A percentile compares a stretch with the other conserved stretches of the same genome.
Conservation (phyloP, 2,888 invertebrate species). For the Tachystola acroxantha region DNA sequence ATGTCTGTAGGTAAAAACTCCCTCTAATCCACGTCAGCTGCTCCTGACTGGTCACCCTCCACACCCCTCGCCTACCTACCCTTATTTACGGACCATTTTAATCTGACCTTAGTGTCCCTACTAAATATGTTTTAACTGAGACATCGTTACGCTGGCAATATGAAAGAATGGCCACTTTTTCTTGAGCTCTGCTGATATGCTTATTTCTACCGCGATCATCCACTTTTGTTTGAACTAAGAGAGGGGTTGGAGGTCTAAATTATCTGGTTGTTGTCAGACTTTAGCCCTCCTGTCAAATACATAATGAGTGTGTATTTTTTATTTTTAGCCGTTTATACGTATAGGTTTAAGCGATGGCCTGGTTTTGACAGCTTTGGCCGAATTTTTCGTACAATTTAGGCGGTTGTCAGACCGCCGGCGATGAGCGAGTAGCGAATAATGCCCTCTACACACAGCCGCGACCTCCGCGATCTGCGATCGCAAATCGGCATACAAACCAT, state of each 20-base stretch:
- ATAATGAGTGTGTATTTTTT: slow-evolving; percentile 54
- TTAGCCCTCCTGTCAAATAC: slow-evolving; percentile 57
- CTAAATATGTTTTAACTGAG: slow-evolving; percentile 12
- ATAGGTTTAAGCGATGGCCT: slow-evolving; percentile 32
- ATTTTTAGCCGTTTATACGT: slow-evolving; percentile 31
- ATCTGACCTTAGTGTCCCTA: slow-evolving; percentile 14
- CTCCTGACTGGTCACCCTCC: slow-evolving; percentile 64
- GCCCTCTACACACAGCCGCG: too few relatives aligned
- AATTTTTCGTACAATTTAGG: too few relatives aligned
- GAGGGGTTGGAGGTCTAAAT: slow-evolving; percentile 27
- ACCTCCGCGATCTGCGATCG: too few relatives aligned
- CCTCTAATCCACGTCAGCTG: slow-evolving; percentile 75
- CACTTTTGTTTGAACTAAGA: slow-evolving; percentile 8
- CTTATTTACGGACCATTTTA: slow-evolving; percentile 38
- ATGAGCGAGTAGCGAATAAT: too few relatives aligned
- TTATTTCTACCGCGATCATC: slow-evolving; percentile 12
- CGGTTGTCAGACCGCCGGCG: too few relatives aligned
- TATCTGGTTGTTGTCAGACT: slow-evolving; percentile 29
- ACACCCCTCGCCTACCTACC: slow-evolving; percentile 41
- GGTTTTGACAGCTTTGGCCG: slow-evolving; percentile 21
- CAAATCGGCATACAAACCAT: too few relatives aligned
- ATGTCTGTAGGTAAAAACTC: slow-evolving; percentile 66
- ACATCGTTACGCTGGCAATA: slow-evolving; percentile 38
- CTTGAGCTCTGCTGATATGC: slow-evolving; percentile 27
- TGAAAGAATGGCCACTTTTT: slow-evolving; percentile 25